These are phyloP conservation scores for Pseudochromis fuscus DNA, from an alignment of 2,797 vertebrate genomes.

Conservation along the genomic window DNA sequence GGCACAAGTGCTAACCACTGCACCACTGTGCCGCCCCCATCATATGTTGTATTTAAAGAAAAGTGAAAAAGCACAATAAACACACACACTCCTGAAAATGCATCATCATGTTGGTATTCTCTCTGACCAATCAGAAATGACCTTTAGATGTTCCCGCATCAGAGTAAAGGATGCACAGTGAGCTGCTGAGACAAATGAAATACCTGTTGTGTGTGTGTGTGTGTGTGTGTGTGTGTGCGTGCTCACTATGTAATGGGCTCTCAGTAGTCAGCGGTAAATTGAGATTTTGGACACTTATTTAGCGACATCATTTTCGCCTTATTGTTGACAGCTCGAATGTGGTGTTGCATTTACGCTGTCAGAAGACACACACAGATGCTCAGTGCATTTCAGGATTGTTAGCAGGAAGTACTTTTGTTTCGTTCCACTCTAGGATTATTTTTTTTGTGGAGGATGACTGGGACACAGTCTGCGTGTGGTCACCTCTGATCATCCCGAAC, in stretches of 20 bases:
- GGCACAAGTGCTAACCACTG: no score
- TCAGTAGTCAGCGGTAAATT: background rate
- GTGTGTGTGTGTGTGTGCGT: slow-evolving; percentile 1
- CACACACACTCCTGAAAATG: no score
- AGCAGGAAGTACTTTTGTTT: background rate
- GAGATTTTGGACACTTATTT: background rate
- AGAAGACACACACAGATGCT: background rate
- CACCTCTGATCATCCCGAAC: slow-evolving; percentile 44
- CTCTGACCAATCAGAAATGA: no score
- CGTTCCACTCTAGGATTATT: background rate
- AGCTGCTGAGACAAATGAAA: slow-evolving; percentile 11
- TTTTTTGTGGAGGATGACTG: slow-evolving; percentile 1
- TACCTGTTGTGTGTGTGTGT: background rate
- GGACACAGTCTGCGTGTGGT: background rate
- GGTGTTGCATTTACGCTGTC: no score
- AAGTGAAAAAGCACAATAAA: no score
- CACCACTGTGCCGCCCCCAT: no score
- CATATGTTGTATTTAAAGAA: no score
- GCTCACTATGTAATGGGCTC: background rate
- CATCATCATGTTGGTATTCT: no score
- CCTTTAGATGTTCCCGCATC: no score
- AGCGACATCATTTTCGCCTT: background rate
- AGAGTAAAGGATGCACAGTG: slow-evolving; percentile 8
- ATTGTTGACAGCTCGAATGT: slow-evolving; percentile 1
- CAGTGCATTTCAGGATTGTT: background rate